A percentile compares a stretch with the other conserved stretches of the same genome.
Conservation (phyloP, 1,140 invertebrate species). For the Lineus longissimus region DNA sequence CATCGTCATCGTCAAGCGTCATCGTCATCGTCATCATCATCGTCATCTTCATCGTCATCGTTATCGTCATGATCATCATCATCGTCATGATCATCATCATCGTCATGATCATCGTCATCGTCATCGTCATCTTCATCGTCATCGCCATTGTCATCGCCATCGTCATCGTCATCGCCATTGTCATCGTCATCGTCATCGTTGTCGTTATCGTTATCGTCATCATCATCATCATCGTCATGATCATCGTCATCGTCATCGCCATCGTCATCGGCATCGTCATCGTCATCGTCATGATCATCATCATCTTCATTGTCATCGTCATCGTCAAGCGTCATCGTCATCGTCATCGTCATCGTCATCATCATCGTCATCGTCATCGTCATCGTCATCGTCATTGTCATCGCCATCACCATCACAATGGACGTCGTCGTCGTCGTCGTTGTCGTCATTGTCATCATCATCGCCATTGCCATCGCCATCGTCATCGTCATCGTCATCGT, state of each 20-base stretch:
- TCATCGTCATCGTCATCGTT: conserved; percentile 1
- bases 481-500: conserved; percentile 1
- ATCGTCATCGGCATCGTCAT: too few relatives aligned
- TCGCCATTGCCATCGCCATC: conserved; percentile 1
- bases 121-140: neutral
- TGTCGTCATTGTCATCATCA: conserved; percentile 1
- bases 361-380: conserved; percentile 1
- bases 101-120: neutral
- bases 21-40: conserved; percentile 2
- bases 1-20: too few relatives aligned
- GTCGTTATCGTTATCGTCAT: conserved; percentile 2
- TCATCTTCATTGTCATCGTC: too few relatives aligned
- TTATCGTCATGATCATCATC: too few relatives aligned
- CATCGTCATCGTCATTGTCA: conserved; percentile 1
- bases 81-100: too few relatives aligned
- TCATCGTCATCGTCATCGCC: too few relatives aligned
- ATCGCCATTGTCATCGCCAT: conserved; percentile 1
- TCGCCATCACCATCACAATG: neutral
- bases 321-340: too few relatives aligned
- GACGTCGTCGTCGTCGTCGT: neutral
- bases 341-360: conserved; percentile 1
- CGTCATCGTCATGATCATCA: too few relatives aligned
- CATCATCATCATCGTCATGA: conserved; percentile 1
- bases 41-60: neutral
- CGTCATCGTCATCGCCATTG: conserved; percentile 1